Evolutionary conservation across 2,888 invertebrate species (phyloP).

Genomic region (Parnassius mnemosyne): DNA sequence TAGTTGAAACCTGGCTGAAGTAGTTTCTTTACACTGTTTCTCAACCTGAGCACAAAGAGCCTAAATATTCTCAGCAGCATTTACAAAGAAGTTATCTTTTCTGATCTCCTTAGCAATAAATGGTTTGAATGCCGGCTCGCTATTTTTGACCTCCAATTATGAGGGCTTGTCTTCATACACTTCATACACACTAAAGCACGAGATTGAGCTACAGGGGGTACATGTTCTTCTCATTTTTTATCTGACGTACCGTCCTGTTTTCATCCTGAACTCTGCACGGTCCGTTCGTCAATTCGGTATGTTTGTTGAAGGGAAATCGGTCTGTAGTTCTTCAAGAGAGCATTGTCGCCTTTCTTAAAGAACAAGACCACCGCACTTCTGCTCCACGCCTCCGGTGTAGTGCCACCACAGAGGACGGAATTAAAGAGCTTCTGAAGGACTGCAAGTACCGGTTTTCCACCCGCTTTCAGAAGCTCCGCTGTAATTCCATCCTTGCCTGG

Average conservation of each 20-base stretch:
- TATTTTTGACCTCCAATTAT: conserved; percentile 68
- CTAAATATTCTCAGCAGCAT: conserved; percentile 62
- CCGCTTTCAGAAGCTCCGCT: too few relatives aligned
- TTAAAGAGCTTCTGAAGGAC: too few relatives aligned
- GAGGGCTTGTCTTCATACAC: conserved; percentile 80
- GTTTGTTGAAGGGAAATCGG: too few relatives aligned
- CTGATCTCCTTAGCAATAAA: conserved; percentile 64
- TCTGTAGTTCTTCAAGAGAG: too few relatives aligned
- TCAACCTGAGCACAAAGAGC: conserved; percentile 58
- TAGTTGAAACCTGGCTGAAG: conserved; percentile 43
- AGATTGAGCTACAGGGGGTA: conserved; percentile 85
- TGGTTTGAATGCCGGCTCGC: conserved; percentile 68
- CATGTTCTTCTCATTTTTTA: conserved; percentile 76
- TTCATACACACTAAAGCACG: conserved; percentile 89
- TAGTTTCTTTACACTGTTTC: conserved; percentile 59
- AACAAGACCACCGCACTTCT: too few relatives aligned
- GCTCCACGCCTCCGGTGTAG: too few relatives aligned
- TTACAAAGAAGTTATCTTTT: conserved; percentile 56
- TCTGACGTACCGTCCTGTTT: conserved; percentile 67
- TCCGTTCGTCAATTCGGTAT: conserved; percentile 72
- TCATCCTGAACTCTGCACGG: conserved; percentile 74
- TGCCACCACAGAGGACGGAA: too few relatives aligned
- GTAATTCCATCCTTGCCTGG: too few relatives aligned
- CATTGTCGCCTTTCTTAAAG: too few relatives aligned
- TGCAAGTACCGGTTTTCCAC: too few relatives aligned